A percentile compares a stretch with the other conserved stretches of the same genome.
Conservation (phyloP, 2,113 vertebrate genomes). For the Mustela nigripes region DNA sequence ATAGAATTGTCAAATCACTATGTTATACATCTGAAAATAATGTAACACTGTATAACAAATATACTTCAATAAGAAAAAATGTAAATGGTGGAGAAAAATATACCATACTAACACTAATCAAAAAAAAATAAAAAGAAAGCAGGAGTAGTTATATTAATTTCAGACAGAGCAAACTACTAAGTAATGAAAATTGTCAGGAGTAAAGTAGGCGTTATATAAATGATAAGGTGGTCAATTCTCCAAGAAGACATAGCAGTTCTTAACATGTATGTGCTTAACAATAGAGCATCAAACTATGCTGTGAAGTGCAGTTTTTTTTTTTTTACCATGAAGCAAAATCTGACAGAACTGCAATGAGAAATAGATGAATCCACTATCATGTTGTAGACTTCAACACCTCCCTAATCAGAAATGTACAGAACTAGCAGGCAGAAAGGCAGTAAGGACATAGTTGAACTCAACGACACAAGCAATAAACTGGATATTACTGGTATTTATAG, state of each 20-base stretch:
- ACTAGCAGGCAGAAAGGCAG: not conserved
- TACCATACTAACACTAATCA: not conserved
- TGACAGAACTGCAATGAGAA: not conserved
- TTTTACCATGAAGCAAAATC: not conserved
- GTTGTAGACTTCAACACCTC: not conserved
- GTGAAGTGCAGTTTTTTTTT: not conserved
- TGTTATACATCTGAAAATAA: not conserved
- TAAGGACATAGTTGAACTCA: not conserved
- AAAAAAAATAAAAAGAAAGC: not conserved
- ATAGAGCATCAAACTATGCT: not conserved
- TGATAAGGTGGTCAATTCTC: not conserved
- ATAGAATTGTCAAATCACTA: not conserved
- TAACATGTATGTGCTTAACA: not conserved
- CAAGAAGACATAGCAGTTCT: not conserved
- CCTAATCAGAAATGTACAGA: not conserved
- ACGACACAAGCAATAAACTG: not conserved
- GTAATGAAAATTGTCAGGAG: not conserved
- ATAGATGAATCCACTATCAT: not conserved
- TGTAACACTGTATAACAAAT: not conserved
- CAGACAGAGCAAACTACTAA: not conserved
- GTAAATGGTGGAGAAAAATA: not conserved
- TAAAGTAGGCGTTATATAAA: not conserved
- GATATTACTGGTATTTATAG: not conserved
- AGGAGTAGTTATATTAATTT: not conserved
- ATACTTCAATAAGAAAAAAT: not conserved